phyloP scores from a whole-genome alignment of 2,113 vertebrate genomes.

The Megaceryle maxima region DNA sequence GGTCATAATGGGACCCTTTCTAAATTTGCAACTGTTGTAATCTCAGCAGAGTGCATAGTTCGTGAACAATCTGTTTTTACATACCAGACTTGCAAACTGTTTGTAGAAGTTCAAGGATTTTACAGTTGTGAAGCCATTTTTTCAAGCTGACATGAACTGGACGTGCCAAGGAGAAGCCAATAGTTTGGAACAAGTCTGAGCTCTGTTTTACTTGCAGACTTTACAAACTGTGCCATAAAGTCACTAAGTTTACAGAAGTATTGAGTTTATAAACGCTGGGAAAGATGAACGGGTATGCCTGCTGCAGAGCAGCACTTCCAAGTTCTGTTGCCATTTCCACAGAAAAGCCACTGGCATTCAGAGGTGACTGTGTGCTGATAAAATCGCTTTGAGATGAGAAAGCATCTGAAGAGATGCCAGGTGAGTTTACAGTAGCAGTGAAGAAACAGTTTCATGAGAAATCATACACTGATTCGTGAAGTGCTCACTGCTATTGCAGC shows the following conservation, averaged over 20 bases:
- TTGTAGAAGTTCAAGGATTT: conserved; percentile 51
- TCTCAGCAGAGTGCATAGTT: neutral
- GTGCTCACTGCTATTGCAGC: neutral
- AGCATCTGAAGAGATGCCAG: neutral
- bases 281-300: neutral
- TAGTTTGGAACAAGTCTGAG: neutral
- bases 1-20: neutral
- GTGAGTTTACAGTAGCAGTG: neutral
- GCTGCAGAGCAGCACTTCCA: neutral
- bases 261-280: neutral
- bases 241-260: neutral
- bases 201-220: neutral
- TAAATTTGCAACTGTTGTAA: neutral
- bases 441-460: neutral
- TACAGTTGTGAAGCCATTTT: conserved; percentile 23
- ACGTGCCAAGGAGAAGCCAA: conserved; percentile 1
- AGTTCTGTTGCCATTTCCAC: neutral
- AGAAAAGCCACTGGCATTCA: neutral
- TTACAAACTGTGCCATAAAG: neutral
- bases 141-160: neutral
- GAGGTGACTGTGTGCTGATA: neutral
- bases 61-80: neutral
- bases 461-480: neutral
- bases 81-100: conserved; percentile 17
- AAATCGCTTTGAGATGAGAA: neutral